phyloP scores from a whole-genome alignment of 2,113 vertebrate species.

The Motacilla tschutschensis region DNA sequence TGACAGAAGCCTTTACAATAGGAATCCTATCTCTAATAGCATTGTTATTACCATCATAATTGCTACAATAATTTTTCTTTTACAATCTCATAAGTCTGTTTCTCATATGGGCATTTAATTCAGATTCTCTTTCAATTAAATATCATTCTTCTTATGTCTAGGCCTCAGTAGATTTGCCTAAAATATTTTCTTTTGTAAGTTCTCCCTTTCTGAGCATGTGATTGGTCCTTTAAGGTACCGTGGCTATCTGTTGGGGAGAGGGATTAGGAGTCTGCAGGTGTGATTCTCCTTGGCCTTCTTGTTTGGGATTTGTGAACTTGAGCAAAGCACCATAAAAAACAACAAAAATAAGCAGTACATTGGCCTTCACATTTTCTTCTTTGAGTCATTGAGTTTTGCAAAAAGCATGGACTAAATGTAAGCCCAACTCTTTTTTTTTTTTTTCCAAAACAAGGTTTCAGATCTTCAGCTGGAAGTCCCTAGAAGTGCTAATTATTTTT shows the following conservation, averaged over 20 bases:
- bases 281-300: neutral
- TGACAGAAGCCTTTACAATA: neutral
- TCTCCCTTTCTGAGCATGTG: neutral
- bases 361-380: neutral
- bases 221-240: neutral
- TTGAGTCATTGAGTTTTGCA: neutral
- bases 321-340: neutral
- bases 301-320: neutral
- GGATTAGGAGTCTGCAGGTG: neutral
- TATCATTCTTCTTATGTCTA: neutral
- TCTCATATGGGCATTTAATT: neutral
- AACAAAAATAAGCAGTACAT: neutral
- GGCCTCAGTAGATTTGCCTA: neutral
- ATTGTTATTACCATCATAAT: conserved; percentile 29
- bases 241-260: neutral
- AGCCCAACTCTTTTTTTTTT: neutral
- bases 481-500: conserved; percentile 6
- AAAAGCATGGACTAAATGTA: neutral
- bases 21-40: conserved; percentile 24
- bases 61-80: conserved; percentile 30
- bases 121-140: neutral
- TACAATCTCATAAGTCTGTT: neutral
- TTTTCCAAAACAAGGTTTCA: neutral
- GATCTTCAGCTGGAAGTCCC: neutral
- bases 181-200: neutral